These are phyloP conservation scores for Chascanopsetta lugubris DNA, from an alignment of 2,113 vertebrate genomes.

Conservation along the genomic window DNA sequence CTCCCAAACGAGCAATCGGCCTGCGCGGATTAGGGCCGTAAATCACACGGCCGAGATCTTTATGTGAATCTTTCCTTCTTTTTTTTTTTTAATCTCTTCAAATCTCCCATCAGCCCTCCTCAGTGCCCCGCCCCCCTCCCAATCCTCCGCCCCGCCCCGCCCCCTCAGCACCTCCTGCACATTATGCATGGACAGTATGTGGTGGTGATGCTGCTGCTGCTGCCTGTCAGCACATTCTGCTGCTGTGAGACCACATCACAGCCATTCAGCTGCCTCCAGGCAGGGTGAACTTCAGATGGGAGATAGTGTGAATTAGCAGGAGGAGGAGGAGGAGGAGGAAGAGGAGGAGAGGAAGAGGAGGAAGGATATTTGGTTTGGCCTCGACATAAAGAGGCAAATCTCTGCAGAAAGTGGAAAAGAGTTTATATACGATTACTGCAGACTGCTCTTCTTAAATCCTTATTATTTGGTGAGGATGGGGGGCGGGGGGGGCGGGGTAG, in stretches of 20 bases:
- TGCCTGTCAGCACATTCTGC: constrained; percentile 52
- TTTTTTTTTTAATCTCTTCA: constrained; percentile 53
- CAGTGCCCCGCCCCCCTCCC: constrained; percentile 20
- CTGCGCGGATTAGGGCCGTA: constrained; percentile 34
- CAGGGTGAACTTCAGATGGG: background rate
- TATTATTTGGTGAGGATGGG: no score
- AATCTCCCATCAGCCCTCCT: constrained; percentile 47
- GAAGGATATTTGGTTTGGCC: no score
- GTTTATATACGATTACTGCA: no score
- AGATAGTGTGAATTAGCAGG: no score
- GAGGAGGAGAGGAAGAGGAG: no score
- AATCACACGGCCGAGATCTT: constrained; percentile 38
- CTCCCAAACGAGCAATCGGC: constrained; percentile 34
- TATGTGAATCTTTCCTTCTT: constrained; percentile 41
- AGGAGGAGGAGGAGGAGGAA: no score
- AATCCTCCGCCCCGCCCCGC: constrained; percentile 12
- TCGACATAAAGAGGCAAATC: no score
- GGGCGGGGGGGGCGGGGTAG: no score
- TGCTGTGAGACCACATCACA: constrained; percentile 15
- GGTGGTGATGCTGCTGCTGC: constrained; percentile 22
- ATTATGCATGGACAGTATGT: constrained; percentile 8
- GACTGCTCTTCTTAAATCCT: no score
- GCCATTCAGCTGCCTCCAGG: constrained; percentile 9
- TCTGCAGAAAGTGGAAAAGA: no score
- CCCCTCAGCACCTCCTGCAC: background rate